Evolutionary conservation across 1,140 invertebrate species (phyloP), one percentile per base, ranked within the genome.

Genomic region (Hycleus phaleratus): DNA sequence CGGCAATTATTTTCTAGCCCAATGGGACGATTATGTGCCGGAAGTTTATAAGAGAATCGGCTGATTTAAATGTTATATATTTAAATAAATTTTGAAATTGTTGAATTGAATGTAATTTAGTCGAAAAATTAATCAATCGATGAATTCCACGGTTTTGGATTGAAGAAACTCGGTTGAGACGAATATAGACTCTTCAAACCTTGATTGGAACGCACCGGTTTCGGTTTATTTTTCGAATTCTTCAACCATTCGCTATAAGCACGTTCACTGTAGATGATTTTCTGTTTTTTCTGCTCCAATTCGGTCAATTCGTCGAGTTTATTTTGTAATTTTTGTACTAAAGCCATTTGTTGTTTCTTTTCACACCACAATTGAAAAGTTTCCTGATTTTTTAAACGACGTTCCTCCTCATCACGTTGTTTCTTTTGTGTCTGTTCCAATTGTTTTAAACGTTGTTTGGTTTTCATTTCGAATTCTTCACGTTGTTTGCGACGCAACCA

Each of bases 241-340:
- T 76, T 68, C 51, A 79, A 61, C 79, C 79, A 81, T 43, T 76
- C 73, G 38, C 74, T 69, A 62, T 78, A 81, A 0, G 79, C 79
- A 38, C 67, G 75, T 51, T 78, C 74, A 44, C 75, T 73, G 47
- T 66, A 73, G 18, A 74, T 69, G 3, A 73, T 65, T 40, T 77
- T 73, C 4, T 70, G 70, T 24, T 76, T 69, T 50, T 79, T 72
- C 10, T 62, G 57, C 46, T 67, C 59, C 11, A 64, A 71, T 12
- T 74, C 67, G 11, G 77, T 18, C 71, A 1, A 79, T 71, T 0
- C 72, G 63, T 2, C 63, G 62, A 3, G 78, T 70, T 24, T 78
- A 75, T 43, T 77, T 72, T n/a, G 70, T 65, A 26, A 78, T 75
- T 59, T 68, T 70, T 51, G 68, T 49, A 73, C 71, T 73, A 58